phyloP scores from a whole-genome alignment of 2,113 vertebrate species.

The Leucoraja erinaceus region DNA sequence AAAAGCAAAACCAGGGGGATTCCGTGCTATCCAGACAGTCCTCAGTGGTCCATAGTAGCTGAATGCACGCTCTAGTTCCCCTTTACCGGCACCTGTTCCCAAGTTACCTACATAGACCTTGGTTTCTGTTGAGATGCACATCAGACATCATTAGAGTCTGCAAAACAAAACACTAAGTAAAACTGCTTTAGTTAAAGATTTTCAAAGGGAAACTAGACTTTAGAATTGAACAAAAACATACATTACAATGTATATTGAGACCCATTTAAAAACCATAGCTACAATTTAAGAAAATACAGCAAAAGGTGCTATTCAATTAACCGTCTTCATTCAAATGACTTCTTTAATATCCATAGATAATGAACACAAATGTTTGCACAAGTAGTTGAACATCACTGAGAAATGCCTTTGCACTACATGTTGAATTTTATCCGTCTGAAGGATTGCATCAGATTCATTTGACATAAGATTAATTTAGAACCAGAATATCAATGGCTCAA shows the following conservation, averaged over 20 bases:
- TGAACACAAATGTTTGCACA: neutral
- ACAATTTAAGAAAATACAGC: neutral
- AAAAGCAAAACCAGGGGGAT: constrained; percentile 80
- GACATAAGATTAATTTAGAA: neutral
- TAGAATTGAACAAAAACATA: no score
- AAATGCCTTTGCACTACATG: neutral
- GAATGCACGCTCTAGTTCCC: constrained; percentile 78
- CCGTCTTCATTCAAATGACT: neutral
- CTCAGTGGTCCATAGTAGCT: constrained; percentile 78
- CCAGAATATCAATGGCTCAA: neutral
- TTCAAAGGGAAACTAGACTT: neutral
- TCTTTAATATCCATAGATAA: neutral
- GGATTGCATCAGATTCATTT: neutral
- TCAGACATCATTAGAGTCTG: constrained; percentile 35
- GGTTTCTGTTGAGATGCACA: constrained; percentile 57
- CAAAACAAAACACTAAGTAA: constrained; percentile 36
- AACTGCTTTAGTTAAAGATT: neutral
- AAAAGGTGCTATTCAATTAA: neutral
- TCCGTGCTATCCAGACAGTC: constrained; percentile 81
- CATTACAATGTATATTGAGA: neutral
- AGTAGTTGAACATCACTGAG: neutral
- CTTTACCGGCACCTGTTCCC: constrained; percentile 76
- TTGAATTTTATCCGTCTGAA: neutral
- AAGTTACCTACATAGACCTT: constrained; percentile 83
- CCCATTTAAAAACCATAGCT: neutral